Conservation (phyloP, 1,140 invertebrate genomes). For the Contarinia nasturtii region DNA sequence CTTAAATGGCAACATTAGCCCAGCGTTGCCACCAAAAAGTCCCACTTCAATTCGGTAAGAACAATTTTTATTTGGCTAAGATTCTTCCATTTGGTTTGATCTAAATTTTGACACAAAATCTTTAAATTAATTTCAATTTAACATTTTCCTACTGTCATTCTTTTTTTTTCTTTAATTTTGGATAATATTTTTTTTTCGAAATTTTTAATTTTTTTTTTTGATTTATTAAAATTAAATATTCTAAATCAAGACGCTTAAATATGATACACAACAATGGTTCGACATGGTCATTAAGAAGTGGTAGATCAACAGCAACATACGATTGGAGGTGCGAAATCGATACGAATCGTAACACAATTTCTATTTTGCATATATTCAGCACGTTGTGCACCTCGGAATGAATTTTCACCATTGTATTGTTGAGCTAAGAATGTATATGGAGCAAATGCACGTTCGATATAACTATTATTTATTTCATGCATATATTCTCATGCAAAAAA, state of each 20-base stretch:
- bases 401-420: background rate
- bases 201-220: background rate
- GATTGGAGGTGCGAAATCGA: slow-evolving; percentile 4
- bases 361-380: background rate
- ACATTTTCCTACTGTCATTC: background rate
- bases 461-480: too few relatives aligned
- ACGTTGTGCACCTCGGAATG: background rate
- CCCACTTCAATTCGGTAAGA: slow-evolving; percentile 47
- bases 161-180: background rate
- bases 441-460: too few relatives aligned
- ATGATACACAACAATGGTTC: slow-evolving; percentile 3
- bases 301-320: slow-evolving; percentile 3
- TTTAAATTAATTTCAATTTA: slow-evolving; percentile 3
- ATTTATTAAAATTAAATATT: background rate
- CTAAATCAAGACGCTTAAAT: background rate
- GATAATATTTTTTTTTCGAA: background rate
- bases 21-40: slow-evolving; percentile 45
- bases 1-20: slow-evolving; percentile 9
- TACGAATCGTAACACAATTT: background rate
- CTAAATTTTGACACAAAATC: background rate
- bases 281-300: slow-evolving; percentile 4
- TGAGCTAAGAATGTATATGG: too few relatives aligned
- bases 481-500: too few relatives aligned
- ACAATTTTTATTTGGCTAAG: slow-evolving; percentile 7
- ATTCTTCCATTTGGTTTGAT: too few relatives aligned